These are phyloP conservation scores for Callaeas wilsoni DNA, from an alignment of 2,113 vertebrate genomes.

Conservation along the genomic window DNA sequence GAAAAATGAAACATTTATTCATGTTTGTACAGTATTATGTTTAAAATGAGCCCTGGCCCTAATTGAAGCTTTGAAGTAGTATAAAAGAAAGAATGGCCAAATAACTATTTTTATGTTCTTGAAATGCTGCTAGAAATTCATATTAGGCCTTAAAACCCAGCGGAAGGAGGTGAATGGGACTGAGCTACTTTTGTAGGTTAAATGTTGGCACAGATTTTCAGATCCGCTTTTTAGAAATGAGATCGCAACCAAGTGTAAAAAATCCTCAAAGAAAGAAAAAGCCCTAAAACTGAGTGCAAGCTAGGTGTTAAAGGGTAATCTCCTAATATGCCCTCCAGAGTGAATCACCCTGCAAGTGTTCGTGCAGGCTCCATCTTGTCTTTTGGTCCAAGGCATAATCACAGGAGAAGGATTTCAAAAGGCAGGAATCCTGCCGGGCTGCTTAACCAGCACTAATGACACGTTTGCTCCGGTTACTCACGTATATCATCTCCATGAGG, in stretches of 20 bases:
- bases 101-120: neutral
- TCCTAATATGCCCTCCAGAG: neutral
- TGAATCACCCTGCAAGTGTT: conserved; percentile 13
- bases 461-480: conserved; percentile 6
- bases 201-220: neutral
- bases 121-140: neutral
- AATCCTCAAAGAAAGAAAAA: neutral
- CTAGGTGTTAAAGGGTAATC: neutral
- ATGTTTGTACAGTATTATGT: neutral
- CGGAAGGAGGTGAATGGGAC: neutral
- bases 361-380: conserved; percentile 36
- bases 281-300: neutral
- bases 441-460: conserved; percentile 22
- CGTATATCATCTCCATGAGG: neutral
- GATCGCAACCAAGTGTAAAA: neutral
- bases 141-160: neutral
- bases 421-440: conserved; percentile 39
- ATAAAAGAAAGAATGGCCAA: neutral
- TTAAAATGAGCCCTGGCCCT: neutral
- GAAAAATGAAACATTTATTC: neutral
- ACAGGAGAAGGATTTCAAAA: conserved; percentile 36
- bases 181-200: neutral
- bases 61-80: neutral
- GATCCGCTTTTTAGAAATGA: neutral
- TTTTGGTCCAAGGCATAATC: conserved; percentile 15